Evolutionary conservation across 2,797 vertebrate species (phyloP), one percentile per base, ranked within the genome.

Genomic region (Microctenopoma steveboyesi): DNA sequence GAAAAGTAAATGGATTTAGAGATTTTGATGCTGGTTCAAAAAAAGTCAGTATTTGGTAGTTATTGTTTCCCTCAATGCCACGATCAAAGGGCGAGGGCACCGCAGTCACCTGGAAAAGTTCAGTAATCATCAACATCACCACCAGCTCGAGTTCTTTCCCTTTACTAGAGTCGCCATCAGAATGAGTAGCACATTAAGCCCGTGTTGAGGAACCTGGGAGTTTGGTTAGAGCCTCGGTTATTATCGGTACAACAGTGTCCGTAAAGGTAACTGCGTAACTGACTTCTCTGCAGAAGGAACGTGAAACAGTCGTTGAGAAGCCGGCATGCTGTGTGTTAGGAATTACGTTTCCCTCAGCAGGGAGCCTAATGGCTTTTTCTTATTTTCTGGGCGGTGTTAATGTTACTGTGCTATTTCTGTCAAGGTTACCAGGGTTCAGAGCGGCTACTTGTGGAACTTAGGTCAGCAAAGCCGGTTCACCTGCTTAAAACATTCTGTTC

Each of bases 391-490:
- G 47, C 14, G 51, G 16, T 14, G 27, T 43, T 56, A 35, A 49
- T 43, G 43, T 55, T 58, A 58, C 37, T 15, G 62, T 12, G 33
- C 64, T 66, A 56, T 60, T 61, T 61, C 40, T 48, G 67, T 70
- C 33, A 48, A 54, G 51, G 67, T 62, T 48, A 47, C 42, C 25
- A 48, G 25, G 16, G 43, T 40, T 70, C 42, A 69, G 18, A 45
- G 3, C 4, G 2, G 28, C 49, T 53, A 49, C 43, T 46, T 18
- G 22, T 22, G 1, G 46, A 53, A 13, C 47, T 51, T 39, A 9
- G 49, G 30, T 27, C 22, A 43, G 39, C 6, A 39, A 59, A 58
- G 54, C 52, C 22, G 28, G 15, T 9, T 33, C 15, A 49, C 6
- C 22, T 48, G 43, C 18, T 58, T 35, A 48, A 42, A 51, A 27